These are phyloP conservation scores for Eumerus sabulonum DNA, from an alignment of 2,888 invertebrate genomes.

Conservation along the genomic window DNA sequence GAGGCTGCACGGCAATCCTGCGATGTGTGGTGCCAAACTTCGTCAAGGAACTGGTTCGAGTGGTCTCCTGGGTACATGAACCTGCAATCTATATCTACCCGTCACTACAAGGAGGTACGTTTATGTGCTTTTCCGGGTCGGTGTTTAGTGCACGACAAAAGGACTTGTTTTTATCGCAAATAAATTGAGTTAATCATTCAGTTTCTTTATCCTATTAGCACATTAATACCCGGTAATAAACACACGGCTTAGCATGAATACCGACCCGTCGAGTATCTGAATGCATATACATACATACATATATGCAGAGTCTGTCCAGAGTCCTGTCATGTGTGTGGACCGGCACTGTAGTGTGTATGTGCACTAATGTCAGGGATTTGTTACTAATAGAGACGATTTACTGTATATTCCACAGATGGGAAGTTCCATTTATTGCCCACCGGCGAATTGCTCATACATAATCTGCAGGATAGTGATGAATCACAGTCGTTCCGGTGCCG, in stretches of 20 bases:
- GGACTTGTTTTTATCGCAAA: constrained; percentile 31
- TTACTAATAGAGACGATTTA: constrained; percentile 63
- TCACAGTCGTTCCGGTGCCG: constrained; percentile 86
- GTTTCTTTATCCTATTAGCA: constrained; percentile 43
- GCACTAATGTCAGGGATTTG: constrained; percentile 57
- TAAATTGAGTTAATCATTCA: constrained; percentile 35
- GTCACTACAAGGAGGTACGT: constrained; percentile 86
- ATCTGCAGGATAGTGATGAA: constrained; percentile 86
- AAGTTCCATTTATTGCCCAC: constrained; percentile 87
- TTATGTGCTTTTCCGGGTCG: constrained; percentile 62
- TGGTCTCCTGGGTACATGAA: constrained; percentile 88
- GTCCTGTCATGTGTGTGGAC: not conserved
- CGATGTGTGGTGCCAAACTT: constrained; percentile 87
- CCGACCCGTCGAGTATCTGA: not conserved
- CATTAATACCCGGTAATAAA: constrained; percentile 51
- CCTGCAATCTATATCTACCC: constrained; percentile 87
- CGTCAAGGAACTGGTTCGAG: constrained; percentile 86
- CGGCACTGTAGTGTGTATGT: not conserved
- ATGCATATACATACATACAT: not conserved
- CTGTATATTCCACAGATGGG: constrained; percentile 81
- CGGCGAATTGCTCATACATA: constrained; percentile 86
- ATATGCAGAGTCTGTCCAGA: not conserved
- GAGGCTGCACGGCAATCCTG: constrained; percentile 86
- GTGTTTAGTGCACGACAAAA: constrained; percentile 39
- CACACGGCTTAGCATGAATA: constrained; percentile 25